Percentiles rank a stretch among this genome's conserved stretches.
phyloP scores from a whole-genome alignment of 2,797 vertebrate genomes.

The Alfaro cultratus region DNA sequence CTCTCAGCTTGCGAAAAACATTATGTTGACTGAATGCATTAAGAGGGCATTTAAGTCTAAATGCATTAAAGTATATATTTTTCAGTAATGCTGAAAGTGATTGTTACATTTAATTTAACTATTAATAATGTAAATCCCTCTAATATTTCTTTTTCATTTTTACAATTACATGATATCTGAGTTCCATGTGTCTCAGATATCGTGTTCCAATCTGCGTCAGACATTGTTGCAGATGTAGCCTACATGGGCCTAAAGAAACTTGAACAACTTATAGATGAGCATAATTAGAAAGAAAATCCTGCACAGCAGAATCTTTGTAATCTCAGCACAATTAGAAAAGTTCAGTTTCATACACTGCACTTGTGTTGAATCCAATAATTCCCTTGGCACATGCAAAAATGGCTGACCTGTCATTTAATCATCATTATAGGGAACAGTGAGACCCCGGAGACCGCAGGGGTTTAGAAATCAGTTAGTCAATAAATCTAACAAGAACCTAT shows the following conservation, averaged over 20 bases:
- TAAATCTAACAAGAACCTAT: constrained; percentile 67
- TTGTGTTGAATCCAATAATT: not conserved
- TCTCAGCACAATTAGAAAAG: constrained; percentile 20
- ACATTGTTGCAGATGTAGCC: constrained; percentile 30
- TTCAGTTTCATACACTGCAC: constrained; percentile 23
- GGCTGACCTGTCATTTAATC: constrained; percentile 61
- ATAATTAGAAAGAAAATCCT: constrained; percentile 39
- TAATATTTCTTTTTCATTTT: not conserved
- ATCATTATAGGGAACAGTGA: constrained; percentile 46
- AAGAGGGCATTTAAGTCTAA: not conserved
- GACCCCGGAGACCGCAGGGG: constrained; percentile 54
- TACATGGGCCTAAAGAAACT: constrained; percentile 15
- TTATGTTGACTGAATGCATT: not conserved
- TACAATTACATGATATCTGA: not conserved
- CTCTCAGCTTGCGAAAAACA: not conserved
- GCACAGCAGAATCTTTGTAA: constrained; percentile 22
- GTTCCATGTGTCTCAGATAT: not conserved
- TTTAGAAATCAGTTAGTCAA: constrained; percentile 62
- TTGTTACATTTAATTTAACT: not conserved
- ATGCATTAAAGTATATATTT: not conserved
- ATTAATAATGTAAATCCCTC: not conserved
- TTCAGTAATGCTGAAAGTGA: not conserved
- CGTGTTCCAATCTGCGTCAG: not conserved
- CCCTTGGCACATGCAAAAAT: constrained; percentile 13
- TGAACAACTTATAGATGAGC: constrained; percentile 31